These are phyloP conservation scores for Triplophysa bombifrons DNA, from an alignment of 2,797 vertebrate species.

Conservation along the genomic window DNA sequence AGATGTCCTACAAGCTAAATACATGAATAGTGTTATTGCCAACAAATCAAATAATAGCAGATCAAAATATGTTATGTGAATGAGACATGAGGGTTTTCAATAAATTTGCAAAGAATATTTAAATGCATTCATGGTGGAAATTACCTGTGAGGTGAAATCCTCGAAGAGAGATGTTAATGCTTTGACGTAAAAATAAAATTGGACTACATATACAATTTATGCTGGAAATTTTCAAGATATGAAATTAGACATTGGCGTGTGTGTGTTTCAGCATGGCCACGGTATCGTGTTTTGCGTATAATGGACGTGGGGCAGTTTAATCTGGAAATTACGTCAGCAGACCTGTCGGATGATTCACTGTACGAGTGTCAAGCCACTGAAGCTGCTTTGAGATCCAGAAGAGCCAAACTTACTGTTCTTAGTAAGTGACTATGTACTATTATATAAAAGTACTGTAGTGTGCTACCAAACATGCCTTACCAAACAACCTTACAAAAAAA, in stretches of 20 bases:
- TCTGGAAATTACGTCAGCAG: conserved; percentile 87
- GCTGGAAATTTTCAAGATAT: neutral
- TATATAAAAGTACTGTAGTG: neutral
- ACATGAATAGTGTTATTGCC: neutral
- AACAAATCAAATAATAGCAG: neutral
- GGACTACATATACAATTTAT: too few relatives aligned
- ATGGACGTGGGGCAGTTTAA: conserved; percentile 91
- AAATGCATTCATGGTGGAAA: neutral
- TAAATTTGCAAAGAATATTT: neutral
- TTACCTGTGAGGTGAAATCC: neutral
- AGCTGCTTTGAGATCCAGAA: conserved; percentile 88
- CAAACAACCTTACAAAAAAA: neutral
- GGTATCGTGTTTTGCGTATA: conserved; percentile 86
- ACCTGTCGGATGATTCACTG: conserved; percentile 89
- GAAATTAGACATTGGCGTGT: neutral
- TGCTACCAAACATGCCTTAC: too few relatives aligned
- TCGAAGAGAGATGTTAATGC: too few relatives aligned
- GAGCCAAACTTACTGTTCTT: conserved; percentile 91
- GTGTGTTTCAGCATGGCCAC: conserved; percentile 84
- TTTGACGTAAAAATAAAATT: neutral
- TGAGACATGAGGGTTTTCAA: neutral
- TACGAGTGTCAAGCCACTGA: conserved; percentile 97
- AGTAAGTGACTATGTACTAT: conserved; percentile 75
- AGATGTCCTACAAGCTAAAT: conserved; percentile 19
- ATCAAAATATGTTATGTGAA: neutral